Evolutionary conservation across 2,797 vertebrate genomes (phyloP).

Genomic region (Rhinophrynus dorsalis): DNA sequence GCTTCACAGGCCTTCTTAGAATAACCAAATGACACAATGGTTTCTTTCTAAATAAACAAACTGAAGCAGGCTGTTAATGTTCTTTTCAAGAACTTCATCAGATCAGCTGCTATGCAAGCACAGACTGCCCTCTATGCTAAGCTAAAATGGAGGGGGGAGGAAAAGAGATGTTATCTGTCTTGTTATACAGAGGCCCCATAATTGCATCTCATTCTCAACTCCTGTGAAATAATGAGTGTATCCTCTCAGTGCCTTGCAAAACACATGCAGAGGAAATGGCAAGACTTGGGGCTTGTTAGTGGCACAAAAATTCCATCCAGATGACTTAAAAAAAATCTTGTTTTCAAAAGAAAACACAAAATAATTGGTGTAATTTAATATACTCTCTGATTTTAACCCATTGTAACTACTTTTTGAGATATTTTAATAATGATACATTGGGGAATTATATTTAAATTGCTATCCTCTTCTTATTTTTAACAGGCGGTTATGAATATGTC

Average conservation of each 20-base stretch:
- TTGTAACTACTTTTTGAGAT: conserved; percentile 36
- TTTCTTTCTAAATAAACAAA: conserved; percentile 92
- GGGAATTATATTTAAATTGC: too few species aligned
- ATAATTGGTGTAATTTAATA: conserved; percentile 58
- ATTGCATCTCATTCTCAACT: conserved; percentile 79
- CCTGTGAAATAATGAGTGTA: conserved; percentile 70
- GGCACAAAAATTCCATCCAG: conserved; percentile 69
- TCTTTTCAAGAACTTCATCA: conserved; percentile 66
- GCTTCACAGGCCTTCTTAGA: conserved; percentile 73
- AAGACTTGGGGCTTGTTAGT: conserved; percentile 59
- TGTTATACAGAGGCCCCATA: conserved; percentile 70
- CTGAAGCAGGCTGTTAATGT: conserved; percentile 73
- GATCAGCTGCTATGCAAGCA: conserved; percentile 68
- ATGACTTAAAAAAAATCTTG: conserved; percentile 66
- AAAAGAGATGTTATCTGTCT: conserved; percentile 70
- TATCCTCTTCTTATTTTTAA: too few species aligned
- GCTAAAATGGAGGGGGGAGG: conserved; percentile 54
- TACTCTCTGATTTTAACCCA: conserved; percentile 56
- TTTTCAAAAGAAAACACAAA: conserved; percentile 64
- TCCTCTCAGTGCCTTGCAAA: conserved; percentile 63
- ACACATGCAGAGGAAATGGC: conserved; percentile 70
- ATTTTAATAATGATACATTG: conserved; percentile 20
- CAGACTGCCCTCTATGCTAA: conserved; percentile 71
- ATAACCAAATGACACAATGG: conserved; percentile 83
- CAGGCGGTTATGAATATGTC: too few species aligned